Evolutionary conservation across 2,113 vertebrate species (phyloP).

Genomic region (Plecotus auritus): DNA sequence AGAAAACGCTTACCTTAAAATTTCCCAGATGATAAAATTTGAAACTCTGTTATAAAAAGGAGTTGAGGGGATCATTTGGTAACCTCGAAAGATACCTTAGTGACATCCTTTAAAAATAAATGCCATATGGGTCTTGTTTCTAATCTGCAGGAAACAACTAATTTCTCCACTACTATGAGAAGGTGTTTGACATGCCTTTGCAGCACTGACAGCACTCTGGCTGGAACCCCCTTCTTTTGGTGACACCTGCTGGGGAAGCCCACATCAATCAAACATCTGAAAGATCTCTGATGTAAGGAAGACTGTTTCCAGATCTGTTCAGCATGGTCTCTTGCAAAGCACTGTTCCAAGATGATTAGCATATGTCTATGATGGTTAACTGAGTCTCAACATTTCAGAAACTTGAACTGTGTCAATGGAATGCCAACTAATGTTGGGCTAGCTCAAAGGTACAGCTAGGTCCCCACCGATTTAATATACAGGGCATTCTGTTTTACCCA

Average conservation of each 20-base stretch:
- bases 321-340: background rate
- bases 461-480: background rate
- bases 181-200: slow-evolving; percentile 37
- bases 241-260: slow-evolving; percentile 48
- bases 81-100: slow-evolving; percentile 48
- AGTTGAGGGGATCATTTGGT: background rate
- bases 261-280: slow-evolving; percentile 52
- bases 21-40: slow-evolving; percentile 28
- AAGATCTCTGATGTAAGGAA: slow-evolving; percentile 35
- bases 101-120: slow-evolving; percentile 50
- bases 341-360: slow-evolving; percentile 23
- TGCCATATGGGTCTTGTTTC: slow-evolving; percentile 35
- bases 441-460: background rate
- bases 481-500: background rate
- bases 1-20: background rate
- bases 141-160: background rate
- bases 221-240: background rate
- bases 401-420: background rate
- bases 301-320: slow-evolving; percentile 1
- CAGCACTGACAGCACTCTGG: slow-evolving; percentile 47
- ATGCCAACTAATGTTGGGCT: slow-evolving; percentile 4
- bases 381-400: slow-evolving; percentile 37
- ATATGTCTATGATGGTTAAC: slow-evolving; percentile 9
- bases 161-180: slow-evolving; percentile 15
- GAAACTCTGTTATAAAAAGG: background rate